phyloP scores from a whole-genome alignment of 1,140 invertebrate genomes.

The Telenomus remus region DNA sequence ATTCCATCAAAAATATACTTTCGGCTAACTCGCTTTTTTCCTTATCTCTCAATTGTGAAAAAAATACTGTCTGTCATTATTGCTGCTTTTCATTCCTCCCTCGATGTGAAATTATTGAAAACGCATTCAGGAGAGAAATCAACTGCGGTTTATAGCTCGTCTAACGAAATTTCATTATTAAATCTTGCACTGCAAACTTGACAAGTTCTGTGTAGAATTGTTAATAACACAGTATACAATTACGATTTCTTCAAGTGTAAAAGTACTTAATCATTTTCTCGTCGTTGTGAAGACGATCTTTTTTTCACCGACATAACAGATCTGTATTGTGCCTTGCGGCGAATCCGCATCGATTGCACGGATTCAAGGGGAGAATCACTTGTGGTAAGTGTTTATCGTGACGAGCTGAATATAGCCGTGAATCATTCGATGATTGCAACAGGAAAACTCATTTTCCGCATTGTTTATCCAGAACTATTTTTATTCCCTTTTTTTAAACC shows the following conservation, averaged over 20 bases:
- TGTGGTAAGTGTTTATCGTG: slow-evolving; percentile 28
- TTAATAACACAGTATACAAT: too few relatives aligned
- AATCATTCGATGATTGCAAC: slow-evolving; percentile 65
- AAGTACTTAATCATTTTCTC: slow-evolving; percentile 36
- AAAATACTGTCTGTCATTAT: slow-evolving; percentile 35
- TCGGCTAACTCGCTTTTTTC: slow-evolving; percentile 18
- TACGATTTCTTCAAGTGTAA: slow-evolving; percentile 12
- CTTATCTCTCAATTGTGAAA: slow-evolving; percentile 26
- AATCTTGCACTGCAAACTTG: too few relatives aligned
- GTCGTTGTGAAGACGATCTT: slow-evolving; percentile 13
- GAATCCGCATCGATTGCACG: slow-evolving; percentile 40
- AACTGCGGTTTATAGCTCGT: too few relatives aligned
- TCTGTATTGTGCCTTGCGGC: slow-evolving; percentile 37
- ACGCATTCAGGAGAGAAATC: slow-evolving; percentile 5
- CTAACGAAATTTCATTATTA: too few relatives aligned
- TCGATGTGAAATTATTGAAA: background rate
- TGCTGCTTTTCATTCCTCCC: slow-evolving; percentile 2
- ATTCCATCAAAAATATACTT: slow-evolving; percentile 74
- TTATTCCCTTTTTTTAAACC: background rate
- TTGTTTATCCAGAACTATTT: slow-evolving; percentile 34
- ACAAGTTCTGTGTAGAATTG: too few relatives aligned
- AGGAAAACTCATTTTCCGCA: slow-evolving; percentile 61
- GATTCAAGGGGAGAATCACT: slow-evolving; percentile 54
- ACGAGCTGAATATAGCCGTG: slow-evolving; percentile 51
- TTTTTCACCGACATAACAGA: slow-evolving; percentile 40